These are phyloP conservation scores for Ophiothrix spiculata DNA, from an alignment of 35 echinoderm and acorn worm species.

Conservation along the genomic window DNA sequence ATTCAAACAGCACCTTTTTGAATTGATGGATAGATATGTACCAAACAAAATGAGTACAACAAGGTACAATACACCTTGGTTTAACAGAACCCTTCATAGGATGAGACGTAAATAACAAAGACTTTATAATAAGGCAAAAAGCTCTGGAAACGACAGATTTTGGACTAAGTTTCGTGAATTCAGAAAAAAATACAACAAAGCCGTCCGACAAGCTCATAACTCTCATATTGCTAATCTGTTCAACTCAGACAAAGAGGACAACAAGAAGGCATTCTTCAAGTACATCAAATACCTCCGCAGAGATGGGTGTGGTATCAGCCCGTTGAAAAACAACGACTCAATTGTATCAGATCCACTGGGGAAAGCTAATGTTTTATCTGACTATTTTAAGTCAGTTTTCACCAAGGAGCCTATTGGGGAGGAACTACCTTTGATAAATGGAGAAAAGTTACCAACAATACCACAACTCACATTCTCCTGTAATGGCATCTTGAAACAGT, in stretches of 20 bases:
- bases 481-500: background rate
- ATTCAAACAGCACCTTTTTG: background rate
- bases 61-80: background rate
- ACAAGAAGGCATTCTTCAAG: constrained; percentile 19
- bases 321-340: background rate
- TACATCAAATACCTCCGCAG: background rate
- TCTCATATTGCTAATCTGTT: background rate
- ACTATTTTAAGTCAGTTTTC: constrained; percentile 9
- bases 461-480: background rate
- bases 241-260: background rate
- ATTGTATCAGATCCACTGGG: background rate
- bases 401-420: background rate
- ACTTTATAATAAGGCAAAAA: background rate
- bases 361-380: constrained; percentile 7
- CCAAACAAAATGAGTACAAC: background rate
- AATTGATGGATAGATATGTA: background rate
- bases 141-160: background rate
- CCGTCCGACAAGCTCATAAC: constrained; percentile 5
- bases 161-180: constrained; percentile 17
- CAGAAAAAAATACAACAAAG: background rate
- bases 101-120: background rate
- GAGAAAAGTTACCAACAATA: background rate
- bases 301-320: constrained; percentile 13
- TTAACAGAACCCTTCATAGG: background rate
- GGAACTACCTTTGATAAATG: no score